Conservation (phyloP, 2,797 vertebrate genomes). For the Thamnophis elegans region DNA sequence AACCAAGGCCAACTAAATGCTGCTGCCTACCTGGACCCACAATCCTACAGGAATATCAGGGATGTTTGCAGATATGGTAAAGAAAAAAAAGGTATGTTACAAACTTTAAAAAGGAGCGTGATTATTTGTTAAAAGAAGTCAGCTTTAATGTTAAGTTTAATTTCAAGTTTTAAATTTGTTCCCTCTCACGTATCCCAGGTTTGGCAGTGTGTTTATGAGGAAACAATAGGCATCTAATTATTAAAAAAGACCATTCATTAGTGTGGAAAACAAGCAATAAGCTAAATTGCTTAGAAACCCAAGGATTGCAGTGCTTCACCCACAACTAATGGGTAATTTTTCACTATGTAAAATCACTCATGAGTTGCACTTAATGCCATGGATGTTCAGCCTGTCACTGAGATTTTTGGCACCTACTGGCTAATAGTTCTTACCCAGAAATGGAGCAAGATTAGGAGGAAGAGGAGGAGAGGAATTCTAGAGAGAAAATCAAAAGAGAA, state of each 20-base stretch:
- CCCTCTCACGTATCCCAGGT: neutral
- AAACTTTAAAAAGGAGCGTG: too few species aligned
- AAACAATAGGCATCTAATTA: neutral
- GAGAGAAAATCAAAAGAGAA: neutral
- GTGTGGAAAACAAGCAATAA: neutral
- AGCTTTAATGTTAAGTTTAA: too few species aligned
- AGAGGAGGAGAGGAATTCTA: neutral
- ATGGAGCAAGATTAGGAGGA: neutral
- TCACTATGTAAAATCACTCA: neutral
- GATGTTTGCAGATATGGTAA: neutral
- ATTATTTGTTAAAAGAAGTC: too few species aligned
- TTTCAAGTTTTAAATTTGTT: neutral
- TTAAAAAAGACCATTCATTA: neutral
- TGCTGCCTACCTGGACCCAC: neutral
- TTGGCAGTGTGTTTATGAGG: neutral
- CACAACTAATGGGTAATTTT: neutral
- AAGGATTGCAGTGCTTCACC: neutral
- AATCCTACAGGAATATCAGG: neutral
- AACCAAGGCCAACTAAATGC: neutral
- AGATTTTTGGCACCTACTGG: neutral
- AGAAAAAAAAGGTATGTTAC: neutral
- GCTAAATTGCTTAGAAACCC: neutral
- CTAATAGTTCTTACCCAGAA: neutral
- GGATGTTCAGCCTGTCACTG: neutral
- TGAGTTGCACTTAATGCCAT: neutral